Evolutionary conservation across 2,113 vertebrate species (phyloP).

Genomic region (Herpailurus yagouaroundi): DNA sequence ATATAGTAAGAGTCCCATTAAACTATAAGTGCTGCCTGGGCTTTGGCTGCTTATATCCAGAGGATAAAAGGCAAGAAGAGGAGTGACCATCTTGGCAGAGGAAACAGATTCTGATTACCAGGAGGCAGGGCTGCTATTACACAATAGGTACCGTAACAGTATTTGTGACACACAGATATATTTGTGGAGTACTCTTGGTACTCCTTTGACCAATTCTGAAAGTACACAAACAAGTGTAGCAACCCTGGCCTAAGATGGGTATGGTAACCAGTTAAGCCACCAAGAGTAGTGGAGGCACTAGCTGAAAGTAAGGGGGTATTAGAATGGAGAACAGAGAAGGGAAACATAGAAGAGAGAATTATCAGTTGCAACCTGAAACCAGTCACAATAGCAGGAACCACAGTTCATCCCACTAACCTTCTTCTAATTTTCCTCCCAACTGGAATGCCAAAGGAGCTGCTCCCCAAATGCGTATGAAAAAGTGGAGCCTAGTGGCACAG

Average conservation of each 20-base stretch:
- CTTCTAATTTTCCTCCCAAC: not conserved
- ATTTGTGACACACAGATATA: not conserved
- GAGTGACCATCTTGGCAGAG: not conserved
- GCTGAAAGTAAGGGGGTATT: not conserved
- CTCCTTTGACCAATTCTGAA: not conserved
- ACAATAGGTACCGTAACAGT: not conserved
- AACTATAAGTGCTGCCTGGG: not conserved
- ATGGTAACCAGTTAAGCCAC: not conserved
- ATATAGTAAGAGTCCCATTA: not conserved
- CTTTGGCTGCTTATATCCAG: not conserved
- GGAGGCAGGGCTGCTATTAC: not conserved
- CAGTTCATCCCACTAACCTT: not conserved
- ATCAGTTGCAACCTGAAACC: not conserved
- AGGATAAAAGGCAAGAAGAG: not conserved
- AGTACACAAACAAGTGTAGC: not conserved
- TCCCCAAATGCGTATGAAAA: not conserved
- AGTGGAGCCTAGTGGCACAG: not conserved
- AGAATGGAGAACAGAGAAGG: not conserved
- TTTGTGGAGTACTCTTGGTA: not conserved
- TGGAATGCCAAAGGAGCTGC: not conserved
- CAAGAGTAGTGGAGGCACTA: not conserved
- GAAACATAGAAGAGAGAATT: not conserved
- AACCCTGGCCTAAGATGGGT: not conserved
- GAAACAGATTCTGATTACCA: not conserved
- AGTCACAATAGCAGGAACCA: not conserved